These are phyloP conservation scores for Serinus canaria DNA, from an alignment of 2,113 vertebrate species.

Conservation along the genomic window DNA sequence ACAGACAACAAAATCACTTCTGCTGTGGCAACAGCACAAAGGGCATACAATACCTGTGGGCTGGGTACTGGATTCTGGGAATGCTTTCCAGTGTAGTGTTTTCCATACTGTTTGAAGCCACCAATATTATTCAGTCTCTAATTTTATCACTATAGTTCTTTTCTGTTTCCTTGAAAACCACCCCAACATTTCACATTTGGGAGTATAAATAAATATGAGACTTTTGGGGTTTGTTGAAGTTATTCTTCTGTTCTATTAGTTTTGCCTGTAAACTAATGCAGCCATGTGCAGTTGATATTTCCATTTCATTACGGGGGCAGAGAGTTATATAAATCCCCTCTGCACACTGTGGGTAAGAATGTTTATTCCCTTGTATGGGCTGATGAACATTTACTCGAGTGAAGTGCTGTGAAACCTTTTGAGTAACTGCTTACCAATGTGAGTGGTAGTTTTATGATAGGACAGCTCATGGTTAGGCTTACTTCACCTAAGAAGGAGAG, in stretches of 20 bases:
- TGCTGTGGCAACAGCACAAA: background rate
- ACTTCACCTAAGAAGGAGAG: background rate
- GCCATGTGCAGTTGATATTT: background rate
- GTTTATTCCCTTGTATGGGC: background rate
- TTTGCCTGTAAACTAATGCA: background rate
- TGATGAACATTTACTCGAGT: background rate
- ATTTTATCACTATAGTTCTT: background rate
- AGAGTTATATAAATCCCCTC: conserved; percentile 7
- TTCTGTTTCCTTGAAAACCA: background rate
- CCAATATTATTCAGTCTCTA: background rate
- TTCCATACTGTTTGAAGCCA: background rate
- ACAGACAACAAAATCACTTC: background rate
- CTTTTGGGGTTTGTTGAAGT: background rate
- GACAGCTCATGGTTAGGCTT: background rate
- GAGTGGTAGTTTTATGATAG: background rate
- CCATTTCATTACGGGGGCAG: background rate
- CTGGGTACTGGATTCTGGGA: background rate
- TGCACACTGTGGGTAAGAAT: background rate
- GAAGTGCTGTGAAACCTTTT: background rate
- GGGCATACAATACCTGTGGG: background rate
- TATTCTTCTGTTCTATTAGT: background rate
- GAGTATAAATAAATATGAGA: background rate
- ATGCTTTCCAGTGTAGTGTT: background rate
- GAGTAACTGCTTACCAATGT: background rate
- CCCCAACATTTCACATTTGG: background rate